Base-by-base conservation (phyloP, 1,140 invertebrate genomes). In the Cryptotermes secundus region DNA sequence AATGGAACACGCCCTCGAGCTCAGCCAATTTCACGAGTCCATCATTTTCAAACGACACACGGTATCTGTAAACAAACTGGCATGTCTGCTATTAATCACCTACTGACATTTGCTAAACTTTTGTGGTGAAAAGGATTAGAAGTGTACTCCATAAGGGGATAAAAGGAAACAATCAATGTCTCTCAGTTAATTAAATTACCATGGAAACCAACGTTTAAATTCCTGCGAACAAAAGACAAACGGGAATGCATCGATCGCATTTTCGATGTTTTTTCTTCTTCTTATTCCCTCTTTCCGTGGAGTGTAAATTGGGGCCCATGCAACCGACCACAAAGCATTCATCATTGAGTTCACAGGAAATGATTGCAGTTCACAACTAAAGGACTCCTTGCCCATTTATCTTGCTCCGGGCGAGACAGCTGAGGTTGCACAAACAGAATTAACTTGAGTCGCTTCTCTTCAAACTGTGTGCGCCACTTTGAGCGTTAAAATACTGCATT, bases 151-250 rank as follows among this genome's bases (percentile, higher is more conserved):
- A n/a, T 9, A 31, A 6, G 9, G 16, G 14, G 0, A 31, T 31
- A n/a, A 72, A 26, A 72, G 22, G 14, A 72, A 59, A 72, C n/a
- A 72, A 72, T n/a, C n/a, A 31, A 72, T 31, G 59, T 31, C n/a
- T 72, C 26, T n/a, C 6, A 72, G 59, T 72, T 72, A 72, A 72
- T 72, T 72, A 72, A 72, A 72, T 72, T 72, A 10, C 59, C 59
- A 72, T 72, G 59, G 59, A 72, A 7, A 72, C 14, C 1, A 6
- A n/a, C 6, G 26, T 72, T 31, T 72, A 72, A 72, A 72, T 7
- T 31, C 26, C n/a, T 3, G n/a, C 4, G 4, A 31, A 72, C 59
- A 72, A 31, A 72, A n/a, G 26, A 72, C 59, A 26, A 72, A 72
- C 59, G 59, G 3, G 59, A 16, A 10, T 72, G 59, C n/a, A 72